A percentile compares a stretch with the other conserved stretches of the same genome.
Evolutionary conservation across 1,140 invertebrate species (phyloP).

Genomic region (Oedothorax gibbosus): DNA sequence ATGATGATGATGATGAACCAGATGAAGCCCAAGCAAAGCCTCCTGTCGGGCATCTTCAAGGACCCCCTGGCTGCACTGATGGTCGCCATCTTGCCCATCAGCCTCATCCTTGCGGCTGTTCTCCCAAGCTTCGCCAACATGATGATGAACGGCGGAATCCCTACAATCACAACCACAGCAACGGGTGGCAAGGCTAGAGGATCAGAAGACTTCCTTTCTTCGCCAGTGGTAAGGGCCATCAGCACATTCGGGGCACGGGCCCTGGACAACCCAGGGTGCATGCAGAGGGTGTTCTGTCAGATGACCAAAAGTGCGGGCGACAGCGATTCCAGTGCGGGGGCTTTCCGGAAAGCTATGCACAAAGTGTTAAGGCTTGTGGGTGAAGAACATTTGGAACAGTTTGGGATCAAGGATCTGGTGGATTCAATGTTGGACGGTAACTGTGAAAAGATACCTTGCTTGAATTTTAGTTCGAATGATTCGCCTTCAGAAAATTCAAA

Average conservation of each 20-base stretch:
- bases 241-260: slow-evolving; percentile 24
- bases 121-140: slow-evolving; percentile 54
- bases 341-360: slow-evolving; percentile 42
- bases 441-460: slow-evolving; percentile 47
- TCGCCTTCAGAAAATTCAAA: neutral
- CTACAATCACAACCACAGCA: slow-evolving; percentile 51
- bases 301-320: slow-evolving; percentile 26
- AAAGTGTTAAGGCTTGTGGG: slow-evolving; percentile 13
- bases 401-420: slow-evolving; percentile 31
- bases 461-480: neutral
- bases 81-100: slow-evolving; percentile 34
- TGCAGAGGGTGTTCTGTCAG: slow-evolving; percentile 55
- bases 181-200: slow-evolving; percentile 35
- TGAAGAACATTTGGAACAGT: slow-evolving; percentile 4
- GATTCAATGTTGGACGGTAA: slow-evolving; percentile 52
- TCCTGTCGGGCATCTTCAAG: slow-evolving; percentile 19
- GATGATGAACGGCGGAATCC: slow-evolving; percentile 52
- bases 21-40: slow-evolving; percentile 4
- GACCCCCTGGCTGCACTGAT: slow-evolving; percentile 26
- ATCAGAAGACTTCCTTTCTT: neutral
- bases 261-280: slow-evolving; percentile 49
- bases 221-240: slow-evolving; percentile 37
- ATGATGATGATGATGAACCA: slow-evolving; percentile 41
- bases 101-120: slow-evolving; percentile 51
- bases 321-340: slow-evolving; percentile 1